Conservation (phyloP, 2,888 invertebrate species). For the Alsophila aescularia region DNA sequence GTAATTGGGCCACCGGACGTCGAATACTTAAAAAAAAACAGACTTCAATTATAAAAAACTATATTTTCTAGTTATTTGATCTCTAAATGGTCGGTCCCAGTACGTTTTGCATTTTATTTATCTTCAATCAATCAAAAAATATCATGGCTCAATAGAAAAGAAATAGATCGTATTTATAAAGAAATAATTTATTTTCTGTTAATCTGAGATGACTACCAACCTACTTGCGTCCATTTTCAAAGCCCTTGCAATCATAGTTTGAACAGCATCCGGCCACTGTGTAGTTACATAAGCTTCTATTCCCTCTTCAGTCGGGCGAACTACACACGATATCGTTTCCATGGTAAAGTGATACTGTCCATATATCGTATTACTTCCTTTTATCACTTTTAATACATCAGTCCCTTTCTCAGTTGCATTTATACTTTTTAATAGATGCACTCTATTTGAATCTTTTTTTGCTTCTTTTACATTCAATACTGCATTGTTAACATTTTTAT, state of each 20-base stretch:
- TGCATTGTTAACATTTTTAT: conserved; percentile 62
- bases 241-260: conserved; percentile 74
- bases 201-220: conserved; percentile 55
- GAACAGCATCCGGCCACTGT: conserved; percentile 82
- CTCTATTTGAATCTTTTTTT: conserved; percentile 20
- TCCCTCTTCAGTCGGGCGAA: conserved; percentile 86
- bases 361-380: conserved; percentile 43
- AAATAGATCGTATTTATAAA: too few relatives aligned
- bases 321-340: conserved; percentile 85
- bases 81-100: too few relatives aligned
- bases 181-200: conserved; percentile 22
- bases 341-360: conserved; percentile 87
- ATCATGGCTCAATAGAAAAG: too few relatives aligned
- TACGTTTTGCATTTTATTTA: too few relatives aligned
- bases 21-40: too few relatives aligned
- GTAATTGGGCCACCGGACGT: too few relatives aligned
- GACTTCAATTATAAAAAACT: too few relatives aligned
- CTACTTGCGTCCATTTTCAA: conserved; percentile 78
- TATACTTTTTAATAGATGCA: not conserved
- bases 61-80: too few relatives aligned
- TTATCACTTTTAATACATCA: conserved; percentile 13
- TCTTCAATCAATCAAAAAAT: too few relatives aligned
- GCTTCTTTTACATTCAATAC: conserved; percentile 27
- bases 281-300: conserved; percentile 83
- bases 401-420: conserved; percentile 27